A percentile compares a stretch with the other conserved stretches of the same genome.
phyloP scores from a whole-genome alignment of 2,888 invertebrate genomes.

The Idaea biselata region DNA sequence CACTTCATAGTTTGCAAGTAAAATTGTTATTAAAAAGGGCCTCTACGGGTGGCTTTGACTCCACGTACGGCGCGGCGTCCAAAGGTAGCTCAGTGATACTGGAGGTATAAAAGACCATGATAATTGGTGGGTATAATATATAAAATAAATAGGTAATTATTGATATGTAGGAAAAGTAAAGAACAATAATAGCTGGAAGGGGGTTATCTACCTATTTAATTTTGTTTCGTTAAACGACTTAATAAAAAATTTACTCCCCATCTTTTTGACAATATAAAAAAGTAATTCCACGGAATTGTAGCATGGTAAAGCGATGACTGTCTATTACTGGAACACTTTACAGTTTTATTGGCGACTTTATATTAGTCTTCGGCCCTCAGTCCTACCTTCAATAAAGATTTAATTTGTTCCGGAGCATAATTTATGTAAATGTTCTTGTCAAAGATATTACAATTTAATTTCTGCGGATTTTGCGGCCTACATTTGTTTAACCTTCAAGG shows the following conservation, averaged over 20 bases:
- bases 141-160: too few relatives aligned
- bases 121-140: too few relatives aligned
- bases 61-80: too few relatives aligned
- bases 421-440: not conserved
- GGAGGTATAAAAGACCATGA: too few relatives aligned
- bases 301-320: not conserved
- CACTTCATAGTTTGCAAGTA: too few relatives aligned
- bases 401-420: conserved; percentile 1
- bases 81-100: too few relatives aligned
- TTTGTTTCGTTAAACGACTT: not conserved
- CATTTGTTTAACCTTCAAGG: not conserved
- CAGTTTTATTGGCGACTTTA: not conserved
- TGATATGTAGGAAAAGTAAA: too few relatives aligned
- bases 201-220: not conserved
- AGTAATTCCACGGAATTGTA: not conserved
- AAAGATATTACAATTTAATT: conserved; percentile 1
- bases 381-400: conserved; percentile 1
- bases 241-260: not conserved
- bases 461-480: conserved; percentile 1
- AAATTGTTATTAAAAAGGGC: too few relatives aligned
- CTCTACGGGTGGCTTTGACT: too few relatives aligned
- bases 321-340: not conserved
- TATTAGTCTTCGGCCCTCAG: not conserved
- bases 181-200: too few relatives aligned
- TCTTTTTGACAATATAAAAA: not conserved